Conservation (phyloP, 2,797 vertebrate genomes). For the Phaenicophaeus curvirostris region DNA sequence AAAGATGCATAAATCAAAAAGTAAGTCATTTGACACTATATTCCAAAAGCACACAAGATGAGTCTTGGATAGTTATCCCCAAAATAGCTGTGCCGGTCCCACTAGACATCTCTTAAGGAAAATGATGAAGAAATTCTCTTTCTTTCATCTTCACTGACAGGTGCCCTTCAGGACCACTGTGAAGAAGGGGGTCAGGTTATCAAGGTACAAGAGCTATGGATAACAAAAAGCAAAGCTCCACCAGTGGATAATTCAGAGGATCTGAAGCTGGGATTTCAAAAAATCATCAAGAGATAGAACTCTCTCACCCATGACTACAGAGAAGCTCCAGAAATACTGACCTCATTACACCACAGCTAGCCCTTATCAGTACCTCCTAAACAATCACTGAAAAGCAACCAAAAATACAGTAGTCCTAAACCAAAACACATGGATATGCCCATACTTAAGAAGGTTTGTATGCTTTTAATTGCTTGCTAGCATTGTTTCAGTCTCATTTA, state of each 20-base stretch:
- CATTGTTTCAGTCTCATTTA: background rate
- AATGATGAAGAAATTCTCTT: background rate
- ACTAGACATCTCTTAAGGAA: background rate
- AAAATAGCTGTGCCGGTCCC: background rate
- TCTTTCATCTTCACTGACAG: background rate
- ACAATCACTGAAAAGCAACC: background rate
- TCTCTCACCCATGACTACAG: background rate
- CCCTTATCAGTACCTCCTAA: background rate
- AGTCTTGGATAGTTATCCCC: background rate
- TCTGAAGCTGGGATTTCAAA: background rate
- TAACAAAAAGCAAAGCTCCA: background rate
- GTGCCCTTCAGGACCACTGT: background rate
- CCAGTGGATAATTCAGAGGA: background rate
- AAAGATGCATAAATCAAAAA: background rate
- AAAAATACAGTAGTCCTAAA: background rate
- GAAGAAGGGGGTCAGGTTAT: background rate
- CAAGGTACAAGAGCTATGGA: background rate
- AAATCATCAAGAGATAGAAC: background rate
- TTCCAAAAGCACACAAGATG: background rate
- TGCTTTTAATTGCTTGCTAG: background rate
- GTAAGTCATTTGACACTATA: background rate
- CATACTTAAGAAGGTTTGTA: background rate
- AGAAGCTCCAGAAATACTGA: background rate
- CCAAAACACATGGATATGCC: background rate
- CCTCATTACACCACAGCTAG: background rate